Evolutionary conservation across 2,888 invertebrate genomes (phyloP), one percentile per base, ranked within the genome.

Genomic region (Sarcophaga subvicina): DNA sequence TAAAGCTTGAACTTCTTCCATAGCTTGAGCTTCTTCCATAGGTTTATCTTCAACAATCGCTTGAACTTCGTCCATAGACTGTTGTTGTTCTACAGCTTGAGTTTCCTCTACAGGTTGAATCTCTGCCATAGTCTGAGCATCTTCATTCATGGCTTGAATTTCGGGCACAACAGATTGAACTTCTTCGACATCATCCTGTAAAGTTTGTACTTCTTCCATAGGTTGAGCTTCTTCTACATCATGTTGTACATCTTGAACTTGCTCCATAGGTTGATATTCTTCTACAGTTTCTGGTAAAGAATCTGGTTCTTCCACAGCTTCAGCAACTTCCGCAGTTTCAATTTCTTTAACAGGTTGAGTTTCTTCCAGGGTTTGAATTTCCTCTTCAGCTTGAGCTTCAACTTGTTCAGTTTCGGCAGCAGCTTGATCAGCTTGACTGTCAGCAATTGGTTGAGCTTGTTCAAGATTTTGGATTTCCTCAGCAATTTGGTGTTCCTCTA

Each of bases 391-490:
- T 83, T 70, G 25, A 17, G 60, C 14, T 80, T 64, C 69, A 17
- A 47, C 66, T 10, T 14, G 17, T 67, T 80, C 27, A n/a, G 60
- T 0, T 69, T 83, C 66, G 27, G 70, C 45, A 54, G 73, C 49
- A n/a, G n/a, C 27, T 72, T 80, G 45, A 70, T 47, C 47, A 72
- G 45, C 10, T 73, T 71, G 47, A 17, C 45, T 47, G 22, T 49
- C 69, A 54, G 67, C 49, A n/a, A 22, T 20, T 12, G 27, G 8
- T 27, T 64, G 47, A 25, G 62, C 22, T 59, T 69, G 45, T 45
- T 73, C 63, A 37, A 37, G 11, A 60, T 17, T 2, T 64, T 75
- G 47, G 12, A 3, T 37, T 66, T 77, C 22, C 27, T 63, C 79
- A 6, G 25, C 3, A 25, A 17, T 10, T 54, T 76, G 66, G 17